A percentile compares a stretch with the other conserved stretches of the same genome.
Conservation (phyloP, 1,140 invertebrate species). For the Metopolophium dirhodum region DNA sequence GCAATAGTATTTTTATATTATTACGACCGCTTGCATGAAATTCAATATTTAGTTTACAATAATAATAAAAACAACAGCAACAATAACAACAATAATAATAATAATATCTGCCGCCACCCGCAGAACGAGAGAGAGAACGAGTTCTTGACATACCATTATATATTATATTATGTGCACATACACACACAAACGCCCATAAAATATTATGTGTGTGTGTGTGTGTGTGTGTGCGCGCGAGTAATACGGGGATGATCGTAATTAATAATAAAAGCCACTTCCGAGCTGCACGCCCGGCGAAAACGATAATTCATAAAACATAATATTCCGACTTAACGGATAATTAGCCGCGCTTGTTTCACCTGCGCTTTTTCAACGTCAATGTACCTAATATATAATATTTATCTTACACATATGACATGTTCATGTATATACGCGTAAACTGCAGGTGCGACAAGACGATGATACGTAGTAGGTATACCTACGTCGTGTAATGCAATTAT, state of each 20-base stretch:
- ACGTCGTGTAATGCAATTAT: background rate
- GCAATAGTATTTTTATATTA: background rate
- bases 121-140: background rate
- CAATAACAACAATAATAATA: background rate
- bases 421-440: background rate
- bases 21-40: background rate
- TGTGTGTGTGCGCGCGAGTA: background rate
- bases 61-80: background rate
- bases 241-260: background rate
- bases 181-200: background rate
- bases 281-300: background rate
- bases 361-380: constrained; percentile 18
- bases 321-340: constrained; percentile 49
- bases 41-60: background rate
- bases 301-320: constrained; percentile 48
- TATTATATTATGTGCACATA: background rate
- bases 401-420: background rate
- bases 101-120: background rate
- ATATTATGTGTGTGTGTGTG: background rate
- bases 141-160: background rate
- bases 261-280: constrained; percentile 26
- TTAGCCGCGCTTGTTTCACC: background rate
- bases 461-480: background rate
- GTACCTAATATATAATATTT: background rate
- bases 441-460: background rate